A percentile compares a stretch with the other conserved stretches of the same genome.
Evolutionary conservation across 1,140 invertebrate species (phyloP).

Genomic region (Anastatus disparis): DNA sequence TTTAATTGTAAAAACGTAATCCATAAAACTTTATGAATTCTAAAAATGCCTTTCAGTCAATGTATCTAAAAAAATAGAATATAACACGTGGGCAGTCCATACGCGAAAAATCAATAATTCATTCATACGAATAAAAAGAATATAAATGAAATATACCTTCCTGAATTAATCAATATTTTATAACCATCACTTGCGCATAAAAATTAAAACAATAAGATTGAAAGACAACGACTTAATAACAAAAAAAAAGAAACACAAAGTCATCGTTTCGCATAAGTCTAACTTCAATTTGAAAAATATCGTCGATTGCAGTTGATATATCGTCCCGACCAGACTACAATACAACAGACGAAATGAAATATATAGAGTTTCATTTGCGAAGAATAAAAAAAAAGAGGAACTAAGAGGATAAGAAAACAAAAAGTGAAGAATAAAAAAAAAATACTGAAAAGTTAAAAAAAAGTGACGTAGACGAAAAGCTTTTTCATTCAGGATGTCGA

Average conservation of each 20-base stretch:
- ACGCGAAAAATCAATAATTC: too few species aligned
- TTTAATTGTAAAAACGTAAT: too few species aligned
- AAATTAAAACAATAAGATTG: too few species aligned
- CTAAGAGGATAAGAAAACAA: background rate
- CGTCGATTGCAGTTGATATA: conserved; percentile 16
- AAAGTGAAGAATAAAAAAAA: background rate
- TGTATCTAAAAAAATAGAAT: too few species aligned
- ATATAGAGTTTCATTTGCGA: background rate
- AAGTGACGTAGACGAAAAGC: conserved; percentile 16
- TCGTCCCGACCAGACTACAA: background rate
- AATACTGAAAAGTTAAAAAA: background rate
- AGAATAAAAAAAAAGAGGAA: background rate
- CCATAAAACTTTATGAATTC: too few species aligned
- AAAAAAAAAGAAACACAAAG: conserved; percentile 6
- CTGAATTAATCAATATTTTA: too few species aligned
- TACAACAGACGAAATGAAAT: conserved; percentile 16
- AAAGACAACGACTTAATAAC: conserved; percentile 24
- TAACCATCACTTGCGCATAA: too few species aligned
- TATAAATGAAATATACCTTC: too few species aligned
- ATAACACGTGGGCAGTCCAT: too few species aligned
- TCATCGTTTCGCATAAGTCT: background rate
- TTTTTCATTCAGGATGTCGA: conserved; percentile 16
- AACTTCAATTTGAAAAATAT: conserved; percentile 25
- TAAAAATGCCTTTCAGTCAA: too few species aligned
- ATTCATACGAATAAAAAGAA: too few species aligned